Base-by-base conservation (phyloP, 2,113 vertebrate genomes). In the Amazona vittata region DNA sequence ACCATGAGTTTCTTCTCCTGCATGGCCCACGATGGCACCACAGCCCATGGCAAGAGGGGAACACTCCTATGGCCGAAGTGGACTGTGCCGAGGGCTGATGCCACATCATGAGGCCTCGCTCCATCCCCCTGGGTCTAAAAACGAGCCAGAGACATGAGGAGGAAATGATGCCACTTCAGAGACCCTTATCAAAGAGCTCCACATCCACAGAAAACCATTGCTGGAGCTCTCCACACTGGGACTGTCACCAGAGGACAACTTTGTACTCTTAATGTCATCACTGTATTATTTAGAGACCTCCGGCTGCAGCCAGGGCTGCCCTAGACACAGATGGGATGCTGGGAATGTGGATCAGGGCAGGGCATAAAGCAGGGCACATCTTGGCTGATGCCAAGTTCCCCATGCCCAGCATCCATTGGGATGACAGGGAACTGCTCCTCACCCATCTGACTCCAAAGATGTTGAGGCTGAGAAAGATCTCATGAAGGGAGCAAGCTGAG, bases 351-450 rank as follows among this genome's bases (percentile, higher is more conserved):
- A 44, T 28, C 8, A 1, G 1, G 57, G 33, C 35, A 15, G n/a
- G 52, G 70, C 6, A 68, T 1, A 2, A 43, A 68, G 62, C 22
- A 26, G 87, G 59, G 9, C 21, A 21, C 0, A 0, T 53, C 47
- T 67, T 59, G 57, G 33, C 57, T 59, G 21, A 59, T 33, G 44
- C 65, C 60, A 26, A 33, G 24, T n/a, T 46, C 35, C 44, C 46
- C 7, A 4, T 7, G 28, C n/a, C 67, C 43, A 15, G 53, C 79
- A 74, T n/a, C 83, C 59, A 1, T 15, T 52, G 26, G 67, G 52
- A 44, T n/a, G 79, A 25, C 0, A 6, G 35, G 39, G 46, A 75
- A 12, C 70, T 2, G 14, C 62, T 65, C 78, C 62, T 89, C n/a
- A 7, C 19, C 65, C 47, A 1, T n/a, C 69, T 35, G 55, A 47